Evolutionary conservation across 1,140 invertebrate genomes (phyloP), one percentile per base, ranked within the genome.

Genomic region (Penaeus chinensis): DNA sequence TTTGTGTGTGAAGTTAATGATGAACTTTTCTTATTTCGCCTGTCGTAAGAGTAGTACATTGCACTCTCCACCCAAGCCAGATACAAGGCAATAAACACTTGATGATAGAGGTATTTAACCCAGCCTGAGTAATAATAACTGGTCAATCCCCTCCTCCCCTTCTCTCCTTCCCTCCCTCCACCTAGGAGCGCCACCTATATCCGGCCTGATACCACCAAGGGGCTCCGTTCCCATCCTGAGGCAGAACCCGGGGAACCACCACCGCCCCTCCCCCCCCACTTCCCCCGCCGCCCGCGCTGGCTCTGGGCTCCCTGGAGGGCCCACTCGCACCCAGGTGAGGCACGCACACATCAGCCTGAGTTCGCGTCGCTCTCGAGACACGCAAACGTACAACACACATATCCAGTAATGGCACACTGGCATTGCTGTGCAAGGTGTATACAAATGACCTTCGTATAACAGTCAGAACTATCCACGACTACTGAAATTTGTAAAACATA

Each of bases 101-200:
- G 54, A 54, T 54, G n/a, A 42, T 42, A 42, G 13, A 78, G 32
- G 32, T 42, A 16, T 13, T 20, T 47, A 19, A 22, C 32, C 32
- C 47, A 16, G 10, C 16, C 7, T 13, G 32, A n/a, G 22, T 78
- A 42, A 78, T 78, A n/a, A 42, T 13, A 47, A 78, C n/a, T n/a
- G 19, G n/a, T 32, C 32, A 42, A 42, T 20, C 37, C 27, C 76
- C n/a, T 22, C 54, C 32, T 47, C 76, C 54, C 76, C 54, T 54
- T 77, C 76, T 77, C 37, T 47, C 76, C 54, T 54, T 77, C 71
- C 42, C 71, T 76, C 71, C 42, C 71, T 76, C 71, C 81, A 79
- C 22, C 42, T 60, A 87, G 86, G 86, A 87, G 86, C 27, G 86
- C 86, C 54, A 87, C 86, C 20, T 87, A 87, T 81, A 71, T 42